Evolutionary conservation across 2,888 invertebrate species (phyloP).

Genomic region (Meghimatium bilineatum): DNA sequence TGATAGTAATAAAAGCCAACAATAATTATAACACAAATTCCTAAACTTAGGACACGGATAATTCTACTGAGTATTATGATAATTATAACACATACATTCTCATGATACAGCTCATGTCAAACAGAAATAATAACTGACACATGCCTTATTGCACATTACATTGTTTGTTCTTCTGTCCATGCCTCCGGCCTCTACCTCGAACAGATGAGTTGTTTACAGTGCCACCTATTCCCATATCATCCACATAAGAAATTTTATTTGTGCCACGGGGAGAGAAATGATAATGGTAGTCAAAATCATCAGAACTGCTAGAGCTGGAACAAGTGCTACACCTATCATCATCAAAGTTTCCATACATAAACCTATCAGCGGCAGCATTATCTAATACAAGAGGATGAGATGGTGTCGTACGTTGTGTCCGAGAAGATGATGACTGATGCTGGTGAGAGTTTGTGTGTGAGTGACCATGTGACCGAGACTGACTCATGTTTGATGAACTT

Average conservation of each 20-base stretch:
- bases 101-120: neutral
- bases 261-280: conserved; percentile 86
- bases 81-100: neutral
- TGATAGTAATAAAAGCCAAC: neutral
- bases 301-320: conserved; percentile 84
- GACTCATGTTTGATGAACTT: conserved; percentile 24
- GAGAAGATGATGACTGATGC: neutral
- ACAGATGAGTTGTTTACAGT: conserved; percentile 14
- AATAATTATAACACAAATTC: no score
- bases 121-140: neutral
- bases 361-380: conserved; percentile 46
- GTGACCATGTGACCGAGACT: conserved; percentile 19
- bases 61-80: conserved; percentile 9
- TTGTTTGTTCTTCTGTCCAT: conserved; percentile 64
- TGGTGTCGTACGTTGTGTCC: neutral
- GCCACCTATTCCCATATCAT: conserved; percentile 82
- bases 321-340: conserved; percentile 88
- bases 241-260: conserved; percentile 91
- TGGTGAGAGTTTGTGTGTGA: conserved; percentile 18
- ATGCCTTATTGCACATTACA: conserved; percentile 63
- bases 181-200: conserved; percentile 43
- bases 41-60: neutral
- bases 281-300: conserved; percentile 87
- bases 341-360: conserved; percentile 56
- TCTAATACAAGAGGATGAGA: conserved; percentile 37